Conservation (phyloP, 2,113 vertebrate species). For the Turnix velox region DNA sequence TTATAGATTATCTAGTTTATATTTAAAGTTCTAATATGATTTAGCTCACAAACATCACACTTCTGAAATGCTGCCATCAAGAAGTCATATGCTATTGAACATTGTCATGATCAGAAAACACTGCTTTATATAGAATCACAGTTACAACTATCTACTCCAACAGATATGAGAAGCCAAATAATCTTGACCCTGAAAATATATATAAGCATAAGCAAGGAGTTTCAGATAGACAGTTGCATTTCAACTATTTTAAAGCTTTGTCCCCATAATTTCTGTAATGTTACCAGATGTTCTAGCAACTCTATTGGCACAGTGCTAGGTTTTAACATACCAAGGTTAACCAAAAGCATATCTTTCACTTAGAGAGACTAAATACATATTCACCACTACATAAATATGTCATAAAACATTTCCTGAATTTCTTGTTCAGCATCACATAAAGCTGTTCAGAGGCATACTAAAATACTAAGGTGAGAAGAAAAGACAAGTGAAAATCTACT, state of each 20-base stretch:
- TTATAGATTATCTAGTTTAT: background rate
- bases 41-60: background rate
- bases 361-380: background rate
- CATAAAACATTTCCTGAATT: background rate
- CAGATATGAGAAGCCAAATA: background rate
- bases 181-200: background rate
- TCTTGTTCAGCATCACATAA: background rate
- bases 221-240: background rate
- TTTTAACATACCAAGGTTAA: background rate
- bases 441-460: background rate
- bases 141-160: background rate
- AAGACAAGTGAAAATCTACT: background rate
- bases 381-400: background rate
- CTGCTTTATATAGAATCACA: background rate
- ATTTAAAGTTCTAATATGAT: background rate
- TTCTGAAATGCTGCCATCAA: background rate
- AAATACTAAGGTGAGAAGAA: background rate
- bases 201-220: background rate
- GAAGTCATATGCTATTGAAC: background rate
- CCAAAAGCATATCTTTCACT: background rate
- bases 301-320: background rate
- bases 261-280: background rate
- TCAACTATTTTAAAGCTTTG: background rate
- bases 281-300: background rate
- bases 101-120: background rate